Evolutionary conservation across 2,113 vertebrate species (phyloP), one percentile per base, ranked within the genome.

Genomic region (Tympanuchus pallidicinctus): DNA sequence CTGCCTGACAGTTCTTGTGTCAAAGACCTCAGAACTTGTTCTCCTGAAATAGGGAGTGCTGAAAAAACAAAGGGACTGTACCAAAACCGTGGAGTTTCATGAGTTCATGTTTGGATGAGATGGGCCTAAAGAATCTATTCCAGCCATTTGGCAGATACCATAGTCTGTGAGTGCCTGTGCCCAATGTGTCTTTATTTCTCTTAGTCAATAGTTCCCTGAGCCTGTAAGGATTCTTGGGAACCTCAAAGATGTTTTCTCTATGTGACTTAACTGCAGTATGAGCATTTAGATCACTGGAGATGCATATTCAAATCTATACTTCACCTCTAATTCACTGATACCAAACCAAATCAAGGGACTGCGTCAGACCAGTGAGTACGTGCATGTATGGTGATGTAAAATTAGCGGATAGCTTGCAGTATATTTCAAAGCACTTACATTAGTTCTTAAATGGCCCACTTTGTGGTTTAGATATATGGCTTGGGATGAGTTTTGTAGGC

Each of bases 131-230:
- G 56, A 11, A n/a, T 54, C 3, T 3, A 4, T 87, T 82, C 19
- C 34, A 48, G 52, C 20, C 81, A 2, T 59, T 75, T 75, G 22
- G 61, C 34, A 61, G 34, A 19, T 85, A n/a, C 30, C 13, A 9
- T 22, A 24, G 40, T 42, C 38, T 19, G 0, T 82, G 40, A 52
- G 27, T 17, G 57, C 2, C 3, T 40, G 2, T 75, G 45, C 13
- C 30, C 12, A 82, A 22, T 3, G 2, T 57, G 19, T 20, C 0
- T 38, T 22, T 1, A 42, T 15, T 19, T 8, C 2, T 3, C 10
- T 22, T 75, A 30, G 6, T 43, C 43, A 57, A 0, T 45, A 63
- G 22, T 25, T 71, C 13, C 15, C 21, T 78, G 34, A 64, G 28
- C 4, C 0, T 32, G 15, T 42, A 12, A 28, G 74, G 9, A 10